These are phyloP conservation scores for Arctocebus calabarensis DNA, from an alignment of 2,797 vertebrate genomes.

Conservation along the genomic window DNA sequence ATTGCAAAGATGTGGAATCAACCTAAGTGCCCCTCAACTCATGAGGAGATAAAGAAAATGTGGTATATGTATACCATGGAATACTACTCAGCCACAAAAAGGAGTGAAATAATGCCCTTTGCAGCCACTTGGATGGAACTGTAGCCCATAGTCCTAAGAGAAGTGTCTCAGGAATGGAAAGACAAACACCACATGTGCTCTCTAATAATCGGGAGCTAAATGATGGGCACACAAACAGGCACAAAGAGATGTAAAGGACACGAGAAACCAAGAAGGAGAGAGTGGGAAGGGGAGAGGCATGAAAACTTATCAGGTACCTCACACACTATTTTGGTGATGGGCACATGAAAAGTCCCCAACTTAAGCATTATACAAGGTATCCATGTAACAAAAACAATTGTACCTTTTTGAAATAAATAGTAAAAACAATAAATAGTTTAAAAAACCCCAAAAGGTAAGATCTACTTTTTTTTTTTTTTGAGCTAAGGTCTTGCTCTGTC, in stretches of 20 bases:
- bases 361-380: neutral
- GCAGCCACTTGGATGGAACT: neutral
- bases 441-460: neutral
- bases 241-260: neutral
- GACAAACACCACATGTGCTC: neutral
- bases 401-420: neutral
- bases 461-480: no score
- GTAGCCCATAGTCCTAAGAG: neutral
- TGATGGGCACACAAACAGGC: neutral
- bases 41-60: neutral
- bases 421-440: neutral
- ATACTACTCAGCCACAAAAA: neutral
- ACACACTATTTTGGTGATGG: neutral
- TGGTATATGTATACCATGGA: neutral
- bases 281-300: neutral
- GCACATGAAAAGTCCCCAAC: neutral
- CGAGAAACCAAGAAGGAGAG: neutral
- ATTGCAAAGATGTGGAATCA: neutral
- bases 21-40: neutral
- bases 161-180: neutral
- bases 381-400: neutral
- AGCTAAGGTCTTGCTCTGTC: neutral
- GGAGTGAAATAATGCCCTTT: neutral
- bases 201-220: neutral
- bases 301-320: neutral